phyloP scores from a whole-genome alignment of 1,140 invertebrate species.

The Camponotus pennsylvanicus region DNA sequence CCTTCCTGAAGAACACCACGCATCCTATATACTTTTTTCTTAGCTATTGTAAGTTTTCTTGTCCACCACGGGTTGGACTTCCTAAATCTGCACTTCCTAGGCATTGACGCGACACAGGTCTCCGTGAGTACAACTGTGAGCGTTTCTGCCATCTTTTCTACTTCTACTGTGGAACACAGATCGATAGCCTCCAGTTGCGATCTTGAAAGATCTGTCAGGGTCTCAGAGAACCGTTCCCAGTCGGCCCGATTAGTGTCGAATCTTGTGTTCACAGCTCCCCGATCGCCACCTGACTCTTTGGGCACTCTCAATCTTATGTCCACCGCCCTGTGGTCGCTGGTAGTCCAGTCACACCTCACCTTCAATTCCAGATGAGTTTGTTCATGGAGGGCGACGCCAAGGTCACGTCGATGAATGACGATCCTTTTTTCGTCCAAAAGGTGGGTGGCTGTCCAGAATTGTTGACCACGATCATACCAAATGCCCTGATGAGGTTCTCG shows the following conservation, averaged over 20 bases:
- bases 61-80: no score
- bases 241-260: slow-evolving; percentile 13
- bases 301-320: not conserved
- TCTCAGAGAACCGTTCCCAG: not conserved
- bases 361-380: not conserved
- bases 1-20: no score
- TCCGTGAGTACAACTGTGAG: not conserved
- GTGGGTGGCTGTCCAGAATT: not conserved
- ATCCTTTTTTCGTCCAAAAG: not conserved
- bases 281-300: not conserved
- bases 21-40: no score
- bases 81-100: no score
- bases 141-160: not conserved
- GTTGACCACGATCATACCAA: not conserved
- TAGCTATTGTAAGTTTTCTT: no score
- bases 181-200: no score
- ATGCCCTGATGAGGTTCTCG: not conserved
- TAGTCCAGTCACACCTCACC: not conserved
- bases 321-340: not conserved
- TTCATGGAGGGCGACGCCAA: not conserved
- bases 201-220: not conserved
- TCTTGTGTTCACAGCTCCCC: not conserved
- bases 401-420: not conserved
- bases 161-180: no score
- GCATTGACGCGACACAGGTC: no score